Conservation (phyloP, 2,113 vertebrate species). For the Zeus faber region DNA sequence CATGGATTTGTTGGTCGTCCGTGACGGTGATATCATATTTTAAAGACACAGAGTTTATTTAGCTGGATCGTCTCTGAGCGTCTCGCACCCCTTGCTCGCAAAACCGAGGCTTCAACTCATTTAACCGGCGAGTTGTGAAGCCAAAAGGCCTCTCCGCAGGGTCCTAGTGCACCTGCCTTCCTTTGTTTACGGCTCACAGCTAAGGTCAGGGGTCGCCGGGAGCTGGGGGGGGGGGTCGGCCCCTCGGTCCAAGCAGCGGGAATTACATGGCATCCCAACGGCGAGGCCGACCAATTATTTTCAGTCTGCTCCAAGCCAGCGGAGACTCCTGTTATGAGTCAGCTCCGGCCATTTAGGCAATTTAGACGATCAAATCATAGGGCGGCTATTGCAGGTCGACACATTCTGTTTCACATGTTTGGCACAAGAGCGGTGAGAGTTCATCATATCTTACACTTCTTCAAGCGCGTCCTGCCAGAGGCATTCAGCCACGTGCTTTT, state of each 20-base stretch:
- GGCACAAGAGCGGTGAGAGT: too few species aligned
- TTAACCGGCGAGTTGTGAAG: neutral
- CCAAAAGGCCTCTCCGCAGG: neutral
- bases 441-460: too few species aligned
- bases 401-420: too few species aligned
- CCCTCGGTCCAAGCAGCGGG: slow-evolving; percentile 24
- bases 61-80: too few species aligned
- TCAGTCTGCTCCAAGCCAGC: slow-evolving; percentile 8
- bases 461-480: too few species aligned
- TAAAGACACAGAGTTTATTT: too few species aligned
- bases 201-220: slow-evolving; percentile 32
- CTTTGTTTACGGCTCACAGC: slow-evolving; percentile 12
- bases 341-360: slow-evolving; percentile 26
- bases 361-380: slow-evolving; percentile 59
- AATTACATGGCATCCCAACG: slow-evolving; percentile 42
- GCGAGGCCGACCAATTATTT: slow-evolving; percentile 45
- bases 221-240: too few species aligned
- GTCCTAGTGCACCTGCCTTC: slow-evolving; percentile 9
- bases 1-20: too few species aligned
- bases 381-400: slow-evolving; percentile 38
- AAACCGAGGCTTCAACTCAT: too few species aligned
- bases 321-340: slow-evolving; percentile 33
- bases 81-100: too few species aligned
- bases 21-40: too few species aligned
- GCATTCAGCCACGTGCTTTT: too few species aligned